These are phyloP conservation scores for Coenonympha arcania DNA, from an alignment of 2,888 invertebrate genomes.

Conservation along the genomic window DNA sequence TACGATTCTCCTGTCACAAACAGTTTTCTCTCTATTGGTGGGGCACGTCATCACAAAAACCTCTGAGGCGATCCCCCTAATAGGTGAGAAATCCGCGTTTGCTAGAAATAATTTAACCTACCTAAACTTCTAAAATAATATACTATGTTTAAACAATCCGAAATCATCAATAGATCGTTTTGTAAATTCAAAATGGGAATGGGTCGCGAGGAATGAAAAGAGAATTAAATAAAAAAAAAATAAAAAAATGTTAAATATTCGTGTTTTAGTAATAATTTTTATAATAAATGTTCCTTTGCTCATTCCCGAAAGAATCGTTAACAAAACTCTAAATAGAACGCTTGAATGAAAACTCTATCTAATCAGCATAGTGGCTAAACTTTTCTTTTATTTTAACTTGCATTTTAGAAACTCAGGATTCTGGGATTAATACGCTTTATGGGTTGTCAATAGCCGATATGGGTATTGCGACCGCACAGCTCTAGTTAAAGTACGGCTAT, in stretches of 20 bases:
- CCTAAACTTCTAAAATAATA: conserved; percentile 22
- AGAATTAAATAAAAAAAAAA: conserved; percentile 33
- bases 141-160: conserved; percentile 32
- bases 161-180: conserved; percentile 36
- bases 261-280: not conserved
- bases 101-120: conserved; percentile 22
- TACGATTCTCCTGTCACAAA: conserved; percentile 98
- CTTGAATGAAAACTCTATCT: conserved; percentile 50
- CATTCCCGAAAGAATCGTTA: conserved; percentile 51
- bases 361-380: conserved; percentile 50
- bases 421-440: conserved; percentile 34
- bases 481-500: conserved; percentile 32
- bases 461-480: conserved; percentile 56
- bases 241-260: not conserved
- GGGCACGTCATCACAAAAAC: conserved; percentile 99
- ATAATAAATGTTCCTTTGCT: conserved; percentile 56
- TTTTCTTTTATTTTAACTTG: conserved; percentile 50
- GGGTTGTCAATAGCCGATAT: conserved; percentile 42
- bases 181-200: conserved; percentile 40
- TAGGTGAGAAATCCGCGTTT: conserved; percentile 81
- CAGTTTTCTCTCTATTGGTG: conserved; percentile 99
- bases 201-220: conserved; percentile 42
- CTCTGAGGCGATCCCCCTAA: conserved; percentile 98
- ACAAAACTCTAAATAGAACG: conserved; percentile 60
- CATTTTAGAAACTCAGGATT: conserved; percentile 48